A percentile compares a stretch with the other conserved stretches of the same genome.
These are phyloP conservation scores for Alethe castanea DNA, from an alignment of 2,113 vertebrate species.

Conservation along the genomic window DNA sequence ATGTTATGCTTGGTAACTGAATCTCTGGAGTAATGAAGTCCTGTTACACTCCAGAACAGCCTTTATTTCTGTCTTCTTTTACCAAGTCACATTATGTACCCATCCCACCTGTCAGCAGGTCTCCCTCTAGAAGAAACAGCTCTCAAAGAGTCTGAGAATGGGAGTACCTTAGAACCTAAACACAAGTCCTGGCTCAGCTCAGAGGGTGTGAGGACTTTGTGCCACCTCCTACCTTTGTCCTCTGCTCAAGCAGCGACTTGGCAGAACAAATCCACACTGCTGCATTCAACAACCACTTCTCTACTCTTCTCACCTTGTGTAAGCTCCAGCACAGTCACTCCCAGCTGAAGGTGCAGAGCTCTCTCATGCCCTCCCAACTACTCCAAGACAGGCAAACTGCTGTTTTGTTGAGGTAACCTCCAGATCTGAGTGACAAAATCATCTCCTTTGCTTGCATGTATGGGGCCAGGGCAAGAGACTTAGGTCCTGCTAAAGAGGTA, in stretches of 20 bases:
- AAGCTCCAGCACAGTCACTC: neutral
- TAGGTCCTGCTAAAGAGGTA: neutral
- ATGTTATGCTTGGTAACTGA: neutral
- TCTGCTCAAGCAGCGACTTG: neutral
- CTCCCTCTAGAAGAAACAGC: neutral
- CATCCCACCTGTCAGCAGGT: neutral
- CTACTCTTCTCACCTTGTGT: neutral
- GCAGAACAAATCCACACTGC: conserved; percentile 34
- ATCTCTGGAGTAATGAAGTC: neutral
- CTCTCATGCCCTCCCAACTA: neutral
- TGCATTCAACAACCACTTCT: neutral
- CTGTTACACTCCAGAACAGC: neutral
- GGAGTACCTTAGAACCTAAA: neutral
- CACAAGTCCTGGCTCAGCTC: neutral
- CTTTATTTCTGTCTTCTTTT: neutral
- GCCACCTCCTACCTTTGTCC: conserved; percentile 43
- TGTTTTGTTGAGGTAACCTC: neutral
- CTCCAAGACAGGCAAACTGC: neutral
- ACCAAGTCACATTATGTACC: neutral
- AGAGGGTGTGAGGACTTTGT: neutral
- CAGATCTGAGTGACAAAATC: neutral
- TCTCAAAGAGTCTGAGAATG: neutral
- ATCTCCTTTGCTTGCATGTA: neutral
- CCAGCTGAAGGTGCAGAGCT: neutral
- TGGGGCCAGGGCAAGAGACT: neutral